Conservation (phyloP, 2,888 invertebrate species). For the Antheraea assamensis region DNA sequence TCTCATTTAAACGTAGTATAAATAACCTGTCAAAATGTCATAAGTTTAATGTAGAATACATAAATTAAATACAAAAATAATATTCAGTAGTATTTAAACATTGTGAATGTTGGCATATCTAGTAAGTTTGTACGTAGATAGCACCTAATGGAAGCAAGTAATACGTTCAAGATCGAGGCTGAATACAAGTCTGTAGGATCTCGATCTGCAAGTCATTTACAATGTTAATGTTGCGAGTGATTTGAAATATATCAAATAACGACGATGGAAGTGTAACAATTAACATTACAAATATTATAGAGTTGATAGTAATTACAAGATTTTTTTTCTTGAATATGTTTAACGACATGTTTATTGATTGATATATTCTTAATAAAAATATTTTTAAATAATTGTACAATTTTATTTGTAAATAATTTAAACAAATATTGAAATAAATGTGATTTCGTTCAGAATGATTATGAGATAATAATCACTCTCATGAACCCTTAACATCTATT, state of each 20-base stretch:
- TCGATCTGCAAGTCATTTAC: constrained; percentile 53
- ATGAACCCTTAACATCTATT: background rate
- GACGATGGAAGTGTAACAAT: constrained; percentile 48
- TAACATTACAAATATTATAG: constrained; percentile 36
- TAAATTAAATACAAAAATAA: background rate
- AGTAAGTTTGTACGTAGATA: constrained; percentile 30
- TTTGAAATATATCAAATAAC: constrained; percentile 48
- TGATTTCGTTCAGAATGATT: no score
- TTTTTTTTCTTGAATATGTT: background rate
- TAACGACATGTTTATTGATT: background rate
- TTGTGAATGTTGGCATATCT: background rate
- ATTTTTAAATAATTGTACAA: no score
- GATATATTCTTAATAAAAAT: no score
- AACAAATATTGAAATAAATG: no score
- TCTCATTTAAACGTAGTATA: background rate
- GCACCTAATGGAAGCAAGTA: constrained; percentile 33
- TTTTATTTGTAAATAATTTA: no score
- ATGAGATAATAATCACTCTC: background rate
- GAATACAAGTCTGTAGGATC: constrained; percentile 44
- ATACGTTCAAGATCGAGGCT: constrained; percentile 39
- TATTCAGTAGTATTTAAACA: background rate
- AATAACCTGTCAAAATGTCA: background rate
- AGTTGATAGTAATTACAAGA: background rate
- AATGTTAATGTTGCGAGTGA: constrained; percentile 58
- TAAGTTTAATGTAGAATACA: background rate